Base-by-base conservation (phyloP, 2,797 vertebrate genomes). In the Gymnoscopelus microlampas region DNA sequence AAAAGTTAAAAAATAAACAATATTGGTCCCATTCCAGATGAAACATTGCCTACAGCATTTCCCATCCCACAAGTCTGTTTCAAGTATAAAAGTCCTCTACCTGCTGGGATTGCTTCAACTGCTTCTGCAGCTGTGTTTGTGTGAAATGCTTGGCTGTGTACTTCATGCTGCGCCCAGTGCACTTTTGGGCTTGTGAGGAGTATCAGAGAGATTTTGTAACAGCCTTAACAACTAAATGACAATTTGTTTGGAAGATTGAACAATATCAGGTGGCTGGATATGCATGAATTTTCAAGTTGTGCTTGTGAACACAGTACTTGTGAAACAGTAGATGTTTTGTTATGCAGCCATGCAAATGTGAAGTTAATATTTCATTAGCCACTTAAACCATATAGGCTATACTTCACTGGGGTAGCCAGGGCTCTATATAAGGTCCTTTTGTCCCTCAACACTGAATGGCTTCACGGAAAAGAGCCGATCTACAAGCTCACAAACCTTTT, bases 51-150 rank as follows among this genome's bases (percentile, higher is more conserved):
- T 24, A 0, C 6, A 65, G 60, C 60, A 0, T 2, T 13, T 48
- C 63, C 55, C 66, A 70, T 65, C 68, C 47, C 67, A 61, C 62
- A 53, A 68, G 66, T 32, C 77, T 39, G 60, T 69, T 78, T 81
- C 56, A 63, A 68, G 65, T 84, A 19, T 24, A 49, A 81, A 60
- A 44, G 39, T 44, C 39, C 39, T 73, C 60, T 53, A 82, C 81
- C 83, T 82, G 67, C 78, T 81, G 79, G 69, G 71, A 64, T 39
- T 23, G 73, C 57, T 68, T 69, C 76, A 68, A n/a, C 48, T n/a
- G 51, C 76, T 63, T 55, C 65, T 57, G 63, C 79, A 83, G 76
- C 73, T 81, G 80, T 80, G 82, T 79, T 76, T 77, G 69, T 67
- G 65, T 64, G 35, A 77, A 69, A 50, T 4, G 39, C 49, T 63